These are phyloP conservation scores for Pituophis catenifer DNA, from an alignment of 2,113 vertebrate species.

Conservation along the genomic window DNA sequence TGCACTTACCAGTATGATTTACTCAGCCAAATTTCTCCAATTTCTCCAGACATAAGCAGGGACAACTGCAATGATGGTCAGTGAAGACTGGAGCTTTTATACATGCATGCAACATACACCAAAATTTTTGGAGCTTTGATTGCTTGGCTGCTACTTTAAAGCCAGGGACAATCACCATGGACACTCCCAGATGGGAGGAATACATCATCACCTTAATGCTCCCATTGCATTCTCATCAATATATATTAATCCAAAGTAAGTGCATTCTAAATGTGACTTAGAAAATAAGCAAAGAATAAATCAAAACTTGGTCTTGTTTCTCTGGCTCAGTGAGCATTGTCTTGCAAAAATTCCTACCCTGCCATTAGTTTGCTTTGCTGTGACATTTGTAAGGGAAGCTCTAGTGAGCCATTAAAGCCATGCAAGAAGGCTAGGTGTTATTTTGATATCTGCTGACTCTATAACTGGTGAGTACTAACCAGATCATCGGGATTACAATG, in stretches of 20 bases:
- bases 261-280: not conserved
- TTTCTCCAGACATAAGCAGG: not conserved
- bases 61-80: not conserved
- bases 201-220: not conserved
- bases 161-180: not conserved
- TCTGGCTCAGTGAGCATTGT: slow-evolving; percentile 18
- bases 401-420: slow-evolving; percentile 24
- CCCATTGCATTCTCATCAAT: not conserved
- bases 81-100: not conserved
- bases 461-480: not conserved
- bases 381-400: slow-evolving; percentile 22
- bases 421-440: not conserved
- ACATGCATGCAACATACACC: not conserved
- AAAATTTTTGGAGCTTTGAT: not conserved
- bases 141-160: not conserved
- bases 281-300: not conserved
- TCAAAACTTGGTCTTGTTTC: not conserved
- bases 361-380: slow-evolving; percentile 10
- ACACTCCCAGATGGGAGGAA: not conserved
- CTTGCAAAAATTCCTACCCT: not conserved
- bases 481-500: no score
- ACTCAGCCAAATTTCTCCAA: not conserved
- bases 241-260: not conserved
- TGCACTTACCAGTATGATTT: not conserved
- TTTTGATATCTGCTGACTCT: slow-evolving; percentile 1